phyloP scores from a whole-genome alignment of 37 sponge, comb jelly and placozoan species.

The Tethya wilhelma region DNA sequence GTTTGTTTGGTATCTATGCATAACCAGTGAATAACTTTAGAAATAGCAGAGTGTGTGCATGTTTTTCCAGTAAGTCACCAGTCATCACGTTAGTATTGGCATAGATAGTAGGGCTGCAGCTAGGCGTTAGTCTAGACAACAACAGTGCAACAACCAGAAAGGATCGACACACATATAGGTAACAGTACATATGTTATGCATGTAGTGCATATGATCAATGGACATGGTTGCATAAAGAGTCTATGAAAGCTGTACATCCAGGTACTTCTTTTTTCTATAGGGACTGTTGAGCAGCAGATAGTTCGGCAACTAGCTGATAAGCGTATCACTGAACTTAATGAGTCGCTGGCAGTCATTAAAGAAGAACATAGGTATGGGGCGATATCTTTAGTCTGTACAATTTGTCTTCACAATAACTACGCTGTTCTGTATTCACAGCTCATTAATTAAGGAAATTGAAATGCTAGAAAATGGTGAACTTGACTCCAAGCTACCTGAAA shows the following conservation, averaged over 20 bases:
- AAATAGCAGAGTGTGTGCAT: too few species aligned
- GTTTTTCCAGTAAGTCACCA: too few species aligned
- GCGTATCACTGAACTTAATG: conserved; percentile 75
- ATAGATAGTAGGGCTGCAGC: too few species aligned
- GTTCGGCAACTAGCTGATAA: conserved; percentile 81
- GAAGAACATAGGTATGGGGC: conserved; percentile 69
- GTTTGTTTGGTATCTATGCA: not conserved
- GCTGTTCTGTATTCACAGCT: conserved; percentile 31
- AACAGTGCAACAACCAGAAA: too few species aligned
- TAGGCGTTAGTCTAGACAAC: too few species aligned
- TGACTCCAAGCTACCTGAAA: conserved; percentile 46
- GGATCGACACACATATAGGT: too few species aligned
- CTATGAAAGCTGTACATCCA: too few species aligned
- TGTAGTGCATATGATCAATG: too few species aligned
- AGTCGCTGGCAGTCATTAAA: conserved; percentile 37
- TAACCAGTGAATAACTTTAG: not conserved
- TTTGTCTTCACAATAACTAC: too few species aligned
- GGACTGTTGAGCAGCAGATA: conserved; percentile 85
- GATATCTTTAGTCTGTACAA: not conserved
- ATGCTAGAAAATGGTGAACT: conserved; percentile 69
- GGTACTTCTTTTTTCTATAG: conserved; percentile 29
- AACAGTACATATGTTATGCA: too few species aligned
- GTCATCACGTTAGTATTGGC: too few species aligned
- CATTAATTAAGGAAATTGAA: conserved; percentile 68
- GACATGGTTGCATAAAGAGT: too few species aligned